These are phyloP conservation scores for Himantopus leucocephalus DNA, from an alignment of 2,113 vertebrate species.

Conservation along the genomic window DNA sequence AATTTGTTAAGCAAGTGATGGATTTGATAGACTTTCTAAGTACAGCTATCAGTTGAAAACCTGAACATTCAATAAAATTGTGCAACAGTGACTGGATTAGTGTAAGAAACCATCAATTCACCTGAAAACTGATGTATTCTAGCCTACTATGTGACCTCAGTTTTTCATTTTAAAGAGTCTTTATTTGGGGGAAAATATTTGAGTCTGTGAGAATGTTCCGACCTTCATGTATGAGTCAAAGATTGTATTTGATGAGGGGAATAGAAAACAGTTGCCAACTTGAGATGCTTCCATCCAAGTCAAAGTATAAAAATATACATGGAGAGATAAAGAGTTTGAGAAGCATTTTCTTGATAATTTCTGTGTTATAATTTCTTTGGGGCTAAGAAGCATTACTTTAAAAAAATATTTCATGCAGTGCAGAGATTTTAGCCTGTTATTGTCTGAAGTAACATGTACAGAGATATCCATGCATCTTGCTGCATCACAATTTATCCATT, in stretches of 20 bases:
- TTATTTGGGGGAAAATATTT: neutral
- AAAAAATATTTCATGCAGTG: neutral
- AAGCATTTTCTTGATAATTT: neutral
- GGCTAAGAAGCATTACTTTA: neutral
- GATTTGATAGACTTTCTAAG: neutral
- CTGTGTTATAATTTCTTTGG: neutral
- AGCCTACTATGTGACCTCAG: neutral
- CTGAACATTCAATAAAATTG: neutral
- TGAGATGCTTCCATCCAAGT: neutral
- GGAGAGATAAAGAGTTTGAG: neutral
- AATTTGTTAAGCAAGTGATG: neutral
- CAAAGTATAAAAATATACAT: neutral
- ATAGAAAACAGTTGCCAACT: neutral
- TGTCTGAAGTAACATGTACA: neutral
- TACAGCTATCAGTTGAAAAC: neutral
- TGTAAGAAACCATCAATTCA: neutral
- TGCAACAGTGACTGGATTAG: neutral
- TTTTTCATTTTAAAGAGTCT: neutral
- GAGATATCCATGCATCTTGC: neutral
- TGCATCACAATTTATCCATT: neutral
- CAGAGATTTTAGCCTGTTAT: neutral
- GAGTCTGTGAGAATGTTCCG: neutral
- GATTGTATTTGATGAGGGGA: neutral
- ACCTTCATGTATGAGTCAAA: neutral
- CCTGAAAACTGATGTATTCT: neutral